These are phyloP conservation scores for Elanoides forficatus DNA, from an alignment of 2,113 vertebrate species.

Conservation along the genomic window DNA sequence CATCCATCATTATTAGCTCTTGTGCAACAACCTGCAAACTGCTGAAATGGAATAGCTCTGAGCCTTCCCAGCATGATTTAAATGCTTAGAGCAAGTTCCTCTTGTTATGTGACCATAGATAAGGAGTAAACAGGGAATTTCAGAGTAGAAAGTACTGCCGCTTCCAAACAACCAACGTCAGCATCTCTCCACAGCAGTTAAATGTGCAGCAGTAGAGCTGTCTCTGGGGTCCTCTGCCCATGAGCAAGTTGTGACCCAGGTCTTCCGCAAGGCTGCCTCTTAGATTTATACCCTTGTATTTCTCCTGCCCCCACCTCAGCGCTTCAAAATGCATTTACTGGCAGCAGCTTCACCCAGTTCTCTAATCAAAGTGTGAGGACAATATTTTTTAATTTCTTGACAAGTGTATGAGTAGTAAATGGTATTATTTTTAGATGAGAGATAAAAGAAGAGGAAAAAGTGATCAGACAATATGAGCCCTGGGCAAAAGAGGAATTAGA, in stretches of 20 bases:
- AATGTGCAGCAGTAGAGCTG: not conserved
- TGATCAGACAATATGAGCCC: not conserved
- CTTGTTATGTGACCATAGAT: not conserved
- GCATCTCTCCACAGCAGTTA: not conserved
- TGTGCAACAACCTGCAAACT: not conserved
- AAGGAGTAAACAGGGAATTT: not conserved
- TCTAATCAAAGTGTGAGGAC: not conserved
- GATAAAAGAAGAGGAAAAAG: not conserved
- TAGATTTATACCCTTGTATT: not conserved
- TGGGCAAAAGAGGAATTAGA: not conserved
- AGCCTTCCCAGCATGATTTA: not conserved
- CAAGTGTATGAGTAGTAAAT: not conserved
- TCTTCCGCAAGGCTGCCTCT: not conserved
- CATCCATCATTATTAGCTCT: constrained; percentile 10
- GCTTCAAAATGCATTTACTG: not conserved
- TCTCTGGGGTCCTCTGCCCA: not conserved
- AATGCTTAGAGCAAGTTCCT: not conserved
- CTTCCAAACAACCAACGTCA: not conserved
- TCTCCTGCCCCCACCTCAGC: not conserved
- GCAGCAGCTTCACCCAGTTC: not conserved
- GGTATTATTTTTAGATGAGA: not conserved
- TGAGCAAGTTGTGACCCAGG: not conserved
- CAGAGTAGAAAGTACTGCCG: not conserved
- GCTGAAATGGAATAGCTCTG: not conserved
- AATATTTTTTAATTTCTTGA: not conserved